Evolutionary conservation across 2,888 invertebrate genomes (phyloP).

Genomic region (Enchytraeus crypticus): DNA sequence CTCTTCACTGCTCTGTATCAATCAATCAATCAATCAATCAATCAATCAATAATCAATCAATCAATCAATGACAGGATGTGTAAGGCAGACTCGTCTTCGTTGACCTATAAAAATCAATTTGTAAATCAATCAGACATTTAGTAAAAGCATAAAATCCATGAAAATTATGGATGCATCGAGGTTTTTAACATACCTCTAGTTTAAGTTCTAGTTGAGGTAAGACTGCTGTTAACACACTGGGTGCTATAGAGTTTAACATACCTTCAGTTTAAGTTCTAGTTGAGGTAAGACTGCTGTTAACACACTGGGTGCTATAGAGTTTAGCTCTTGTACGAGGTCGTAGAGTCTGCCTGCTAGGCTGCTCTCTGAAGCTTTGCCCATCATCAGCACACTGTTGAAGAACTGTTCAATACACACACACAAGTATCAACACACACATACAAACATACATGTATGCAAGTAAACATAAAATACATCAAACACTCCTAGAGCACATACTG

Average conservation of each 20-base stretch:
- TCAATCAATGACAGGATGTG: no score
- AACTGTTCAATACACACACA: slow-evolving; percentile 63
- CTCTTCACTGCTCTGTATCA: slow-evolving; percentile 69
- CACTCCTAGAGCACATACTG: no score
- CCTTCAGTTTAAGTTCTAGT: slow-evolving; percentile 73
- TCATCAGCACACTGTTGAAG: slow-evolving; percentile 86
- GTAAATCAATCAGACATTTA: no score
- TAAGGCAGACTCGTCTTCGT: no score
- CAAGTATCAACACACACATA: no score
- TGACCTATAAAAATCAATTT: no score
- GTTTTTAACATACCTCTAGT: no score
- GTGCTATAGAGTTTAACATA: slow-evolving; percentile 79
- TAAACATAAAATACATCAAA: no score
- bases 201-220: slow-evolving; percentile 69
- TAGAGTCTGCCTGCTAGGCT: slow-evolving; percentile 58
- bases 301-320: slow-evolving; percentile 80
- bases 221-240: slow-evolving; percentile 55
- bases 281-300: slow-evolving; percentile 82
- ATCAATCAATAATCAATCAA: no score
- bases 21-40: not conserved
- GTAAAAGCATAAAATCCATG: no score
- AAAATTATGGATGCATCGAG: no score
- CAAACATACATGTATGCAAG: no score
- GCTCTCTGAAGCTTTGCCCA: slow-evolving; percentile 66
- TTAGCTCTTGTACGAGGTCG: slow-evolving; percentile 89